phyloP scores from a whole-genome alignment of 2,797 vertebrate species.

The Champsocephalus esox region DNA sequence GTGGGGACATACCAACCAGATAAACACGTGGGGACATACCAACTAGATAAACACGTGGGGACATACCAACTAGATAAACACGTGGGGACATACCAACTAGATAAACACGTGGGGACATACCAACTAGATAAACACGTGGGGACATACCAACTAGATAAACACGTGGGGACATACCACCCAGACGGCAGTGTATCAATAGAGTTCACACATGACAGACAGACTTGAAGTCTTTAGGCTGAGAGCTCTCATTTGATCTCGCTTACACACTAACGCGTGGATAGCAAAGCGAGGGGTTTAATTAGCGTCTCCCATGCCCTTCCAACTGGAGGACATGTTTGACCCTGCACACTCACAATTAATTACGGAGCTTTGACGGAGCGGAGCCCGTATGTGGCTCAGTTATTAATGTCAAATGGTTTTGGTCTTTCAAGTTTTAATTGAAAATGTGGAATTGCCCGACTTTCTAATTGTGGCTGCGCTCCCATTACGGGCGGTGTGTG shows the following conservation, averaged over 20 bases:
- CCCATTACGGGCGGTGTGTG: constrained; percentile 21
- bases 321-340: constrained; percentile 57
- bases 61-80: too few relatives aligned
- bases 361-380: constrained; percentile 58
- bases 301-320: constrained; percentile 40
- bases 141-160: too few relatives aligned
- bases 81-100: too few relatives aligned
- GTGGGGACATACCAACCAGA: too few relatives aligned
- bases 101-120: too few relatives aligned
- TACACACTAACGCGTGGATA: constrained; percentile 22
- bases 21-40: too few relatives aligned
- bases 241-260: constrained; percentile 14
- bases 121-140: too few relatives aligned
- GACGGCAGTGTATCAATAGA: not conserved
- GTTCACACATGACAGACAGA: constrained; percentile 8
- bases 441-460: constrained; percentile 63
- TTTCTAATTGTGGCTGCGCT: constrained; percentile 56
- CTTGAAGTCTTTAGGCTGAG: not conserved
- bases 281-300: constrained; percentile 26
- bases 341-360: constrained; percentile 66
- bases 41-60: too few relatives aligned
- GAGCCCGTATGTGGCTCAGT: constrained; percentile 35
- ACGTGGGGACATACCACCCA: too few relatives aligned
- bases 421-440: constrained; percentile 76
- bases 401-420: constrained; percentile 67